Evolutionary conservation across 1,140 invertebrate genomes (phyloP).

Genomic region (Eupeodes corollae): DNA sequence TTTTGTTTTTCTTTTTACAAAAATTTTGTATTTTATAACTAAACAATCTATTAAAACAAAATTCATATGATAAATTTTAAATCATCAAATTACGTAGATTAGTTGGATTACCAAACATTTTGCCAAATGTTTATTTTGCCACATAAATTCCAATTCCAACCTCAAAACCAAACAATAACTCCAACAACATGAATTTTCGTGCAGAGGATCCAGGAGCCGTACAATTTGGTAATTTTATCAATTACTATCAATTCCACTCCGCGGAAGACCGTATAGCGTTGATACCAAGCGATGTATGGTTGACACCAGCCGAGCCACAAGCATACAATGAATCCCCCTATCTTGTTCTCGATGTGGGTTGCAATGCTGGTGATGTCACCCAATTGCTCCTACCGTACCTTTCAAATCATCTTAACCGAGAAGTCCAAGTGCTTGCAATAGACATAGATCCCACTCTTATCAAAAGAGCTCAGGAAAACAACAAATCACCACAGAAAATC

Average conservation of each 20-base stretch:
- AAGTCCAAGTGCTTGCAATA: slow-evolving; percentile 50
- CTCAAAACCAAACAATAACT: too few species aligned
- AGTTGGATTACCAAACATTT: too few species aligned
- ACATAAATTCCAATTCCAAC: too few species aligned
- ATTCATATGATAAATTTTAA: too few species aligned
- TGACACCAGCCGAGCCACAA: neutral
- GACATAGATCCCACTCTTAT: slow-evolving; percentile 65
- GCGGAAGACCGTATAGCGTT: slow-evolving; percentile 50
- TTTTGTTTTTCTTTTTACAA: too few species aligned
- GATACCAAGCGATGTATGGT: slow-evolving; percentile 50
- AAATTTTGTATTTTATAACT: too few species aligned
- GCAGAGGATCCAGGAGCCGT: slow-evolving; percentile 58
- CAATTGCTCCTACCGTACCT: slow-evolving; percentile 36
- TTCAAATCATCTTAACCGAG: slow-evolving; percentile 12
- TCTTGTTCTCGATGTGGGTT: slow-evolving; percentile 61
- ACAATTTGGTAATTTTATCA: slow-evolving; percentile 70
- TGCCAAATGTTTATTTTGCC: too few species aligned
- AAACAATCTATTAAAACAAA: too few species aligned
- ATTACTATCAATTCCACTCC: slow-evolving; percentile 73
- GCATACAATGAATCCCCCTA: slow-evolving; percentile 27
- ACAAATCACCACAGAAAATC: slow-evolving; percentile 37
- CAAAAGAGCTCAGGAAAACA: slow-evolving; percentile 47
- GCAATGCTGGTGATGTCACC: slow-evolving; percentile 66
- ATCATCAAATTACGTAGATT: too few species aligned
- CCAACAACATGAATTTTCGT: slow-evolving; percentile 13